Percentiles rank a stretch among this genome's conserved stretches.
Conservation (phyloP, 1,140 invertebrate species). For the Drosophila burlai region DNA sequence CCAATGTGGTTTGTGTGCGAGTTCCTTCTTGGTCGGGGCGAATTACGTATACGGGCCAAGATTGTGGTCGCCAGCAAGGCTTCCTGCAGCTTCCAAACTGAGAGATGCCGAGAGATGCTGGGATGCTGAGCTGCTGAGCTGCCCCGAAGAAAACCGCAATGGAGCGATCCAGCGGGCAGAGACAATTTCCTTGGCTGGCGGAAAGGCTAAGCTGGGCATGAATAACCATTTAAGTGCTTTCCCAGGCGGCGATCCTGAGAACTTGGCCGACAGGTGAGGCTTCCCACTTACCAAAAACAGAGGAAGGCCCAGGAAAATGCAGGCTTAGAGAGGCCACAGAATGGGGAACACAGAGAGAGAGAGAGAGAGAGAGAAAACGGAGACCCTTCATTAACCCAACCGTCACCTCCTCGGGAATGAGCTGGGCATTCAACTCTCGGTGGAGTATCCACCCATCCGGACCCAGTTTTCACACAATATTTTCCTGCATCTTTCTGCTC, state of each 20-base stretch:
- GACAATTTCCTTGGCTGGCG: slow-evolving; percentile 73
- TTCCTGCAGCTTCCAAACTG: slow-evolving; percentile 60
- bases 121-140: background rate
- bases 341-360: background rate
- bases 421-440: slow-evolving; percentile 70
- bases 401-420: slow-evolving; percentile 27
- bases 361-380: slow-evolving; percentile 14
- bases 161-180: slow-evolving; percentile 39
- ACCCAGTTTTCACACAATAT: slow-evolving; percentile 77
- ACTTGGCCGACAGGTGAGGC: slow-evolving; percentile 71
- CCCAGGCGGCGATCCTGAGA: slow-evolving; percentile 77
- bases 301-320: slow-evolving; percentile 15
- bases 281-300: slow-evolving; percentile 47
- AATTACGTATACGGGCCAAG: slow-evolving; percentile 79
- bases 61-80: slow-evolving; percentile 63
- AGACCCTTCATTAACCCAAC: slow-evolving; percentile 75
- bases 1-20: slow-evolving; percentile 49
- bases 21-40: slow-evolving; percentile 75
- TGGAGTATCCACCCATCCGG: slow-evolving; percentile 29
- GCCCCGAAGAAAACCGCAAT: slow-evolving; percentile 53
- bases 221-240: slow-evolving; percentile 81
- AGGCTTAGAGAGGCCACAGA: slow-evolving; percentile 8
- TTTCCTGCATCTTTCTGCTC: slow-evolving; percentile 73
- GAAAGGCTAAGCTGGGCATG: slow-evolving; percentile 70
- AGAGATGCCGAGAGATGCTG: slow-evolving; percentile 7